These are phyloP conservation scores for Hirtodrosophila alboralis DNA, from an alignment of 2,888 invertebrate genomes.

Conservation along the genomic window DNA sequence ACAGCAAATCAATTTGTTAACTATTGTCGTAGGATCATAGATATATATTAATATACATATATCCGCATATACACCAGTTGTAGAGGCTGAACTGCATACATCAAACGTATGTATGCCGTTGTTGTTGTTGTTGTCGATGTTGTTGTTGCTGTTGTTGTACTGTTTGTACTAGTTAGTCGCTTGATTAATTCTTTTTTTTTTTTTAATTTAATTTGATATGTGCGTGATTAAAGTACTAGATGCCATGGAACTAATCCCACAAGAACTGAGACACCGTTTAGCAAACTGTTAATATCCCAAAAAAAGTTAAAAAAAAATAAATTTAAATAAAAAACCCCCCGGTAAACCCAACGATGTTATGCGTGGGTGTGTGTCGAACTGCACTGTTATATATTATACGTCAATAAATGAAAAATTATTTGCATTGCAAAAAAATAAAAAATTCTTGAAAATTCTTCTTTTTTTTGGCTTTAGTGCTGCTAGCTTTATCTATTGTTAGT, in stretches of 20 bases:
- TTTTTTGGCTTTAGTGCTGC: no score
- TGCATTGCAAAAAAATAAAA: conserved; percentile 24
- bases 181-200: no score
- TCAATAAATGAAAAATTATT: conserved; percentile 41
- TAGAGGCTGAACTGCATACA: conserved; percentile 3
- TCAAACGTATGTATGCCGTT: conserved; percentile 13
- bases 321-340: no score
- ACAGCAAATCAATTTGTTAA: conserved; percentile 42
- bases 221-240: conserved; percentile 3
- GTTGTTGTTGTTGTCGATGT: conserved; percentile 19
- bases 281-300: conserved; percentile 56
- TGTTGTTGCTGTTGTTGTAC: conserved; percentile 22
- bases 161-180: conserved; percentile 12
- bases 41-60: conserved; percentile 5
- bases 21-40: conserved; percentile 47
- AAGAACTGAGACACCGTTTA: conserved; percentile 23
- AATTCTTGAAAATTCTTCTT: not conserved
- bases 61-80: conserved; percentile 1
- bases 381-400: conserved; percentile 53
- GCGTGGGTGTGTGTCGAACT: conserved; percentile 23
- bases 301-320: no score
- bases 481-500: no score
- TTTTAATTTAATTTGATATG: conserved; percentile 11
- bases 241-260: not conserved
- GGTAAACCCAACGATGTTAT: not conserved